A percentile compares a stretch with the other conserved stretches of the same genome.
Conservation (phyloP, 2,888 invertebrate genomes). For the Tenodera sinensis region DNA sequence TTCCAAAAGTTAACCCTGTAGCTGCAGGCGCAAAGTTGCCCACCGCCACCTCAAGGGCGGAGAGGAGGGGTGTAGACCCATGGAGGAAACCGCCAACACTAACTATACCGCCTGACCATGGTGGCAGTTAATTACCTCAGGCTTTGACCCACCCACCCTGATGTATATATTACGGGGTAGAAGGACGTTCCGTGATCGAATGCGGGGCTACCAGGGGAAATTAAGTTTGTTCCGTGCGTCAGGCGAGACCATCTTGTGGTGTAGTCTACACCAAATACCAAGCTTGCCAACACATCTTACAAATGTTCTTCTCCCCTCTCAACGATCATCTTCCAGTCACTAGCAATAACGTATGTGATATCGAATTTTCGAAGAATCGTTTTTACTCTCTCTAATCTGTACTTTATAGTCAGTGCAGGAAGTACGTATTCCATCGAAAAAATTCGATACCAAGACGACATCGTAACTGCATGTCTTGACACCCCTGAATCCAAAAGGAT, state of each 20-base stretch:
- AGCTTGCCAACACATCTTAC: no score
- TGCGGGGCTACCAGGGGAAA: neutral
- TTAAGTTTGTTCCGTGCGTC: neutral
- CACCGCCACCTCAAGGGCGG: neutral
- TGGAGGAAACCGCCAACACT: neutral
- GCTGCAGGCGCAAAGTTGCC: neutral
- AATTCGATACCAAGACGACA: no score
- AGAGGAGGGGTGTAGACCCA: neutral
- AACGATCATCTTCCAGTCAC: no score
- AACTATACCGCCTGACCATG: neutral
- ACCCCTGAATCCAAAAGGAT: no score
- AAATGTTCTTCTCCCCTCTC: no score
- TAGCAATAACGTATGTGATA: no score
- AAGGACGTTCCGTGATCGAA: neutral
- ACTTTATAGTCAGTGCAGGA: no score
- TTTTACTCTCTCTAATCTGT: no score
- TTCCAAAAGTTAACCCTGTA: neutral
- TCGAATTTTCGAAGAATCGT: no score
- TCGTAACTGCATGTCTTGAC: no score
- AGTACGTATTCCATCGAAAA: no score
- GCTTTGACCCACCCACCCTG: slow-evolving; percentile 21
- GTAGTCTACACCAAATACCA: neutral
- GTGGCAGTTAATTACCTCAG: slow-evolving; percentile 20
- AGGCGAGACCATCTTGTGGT: neutral
- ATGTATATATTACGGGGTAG: slow-evolving; percentile 22